These are phyloP conservation scores for Terrapene triunguis DNA, from an alignment of 2,113 vertebrate species.

Conservation along the genomic window DNA sequence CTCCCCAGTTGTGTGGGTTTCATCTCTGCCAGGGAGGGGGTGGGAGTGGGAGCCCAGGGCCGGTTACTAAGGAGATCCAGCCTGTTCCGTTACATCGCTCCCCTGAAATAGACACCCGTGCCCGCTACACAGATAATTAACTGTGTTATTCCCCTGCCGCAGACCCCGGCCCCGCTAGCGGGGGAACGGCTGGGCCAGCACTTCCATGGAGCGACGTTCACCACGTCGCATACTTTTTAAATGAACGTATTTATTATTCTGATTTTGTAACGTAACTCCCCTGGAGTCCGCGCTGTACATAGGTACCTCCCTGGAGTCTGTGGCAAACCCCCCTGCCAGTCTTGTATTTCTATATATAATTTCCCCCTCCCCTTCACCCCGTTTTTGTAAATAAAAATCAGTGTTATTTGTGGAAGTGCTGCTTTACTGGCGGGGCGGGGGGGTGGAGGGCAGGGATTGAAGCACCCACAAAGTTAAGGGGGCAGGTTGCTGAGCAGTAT, in stretches of 20 bases:
- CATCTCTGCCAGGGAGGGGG: background rate
- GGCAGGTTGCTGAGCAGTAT: too few species aligned
- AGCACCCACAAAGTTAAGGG: background rate
- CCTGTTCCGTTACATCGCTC: background rate
- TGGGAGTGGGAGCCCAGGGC: background rate
- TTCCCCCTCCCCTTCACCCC: background rate
- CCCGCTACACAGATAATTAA: background rate
- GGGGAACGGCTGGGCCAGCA: background rate
- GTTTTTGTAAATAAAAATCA: background rate
- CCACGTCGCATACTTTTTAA: background rate
- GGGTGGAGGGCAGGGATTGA: background rate
- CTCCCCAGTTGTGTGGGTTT: too few species aligned
- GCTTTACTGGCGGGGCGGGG: background rate
- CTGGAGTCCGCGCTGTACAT: background rate
- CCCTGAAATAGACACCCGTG: background rate
- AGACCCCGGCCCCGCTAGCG: too few species aligned
- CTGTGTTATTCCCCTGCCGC: background rate
- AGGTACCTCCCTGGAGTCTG: background rate
- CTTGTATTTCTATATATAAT: background rate
- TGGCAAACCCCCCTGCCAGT: background rate
- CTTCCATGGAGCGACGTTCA: background rate
- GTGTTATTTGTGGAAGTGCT: background rate
- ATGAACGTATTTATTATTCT: conserved; percentile 16
- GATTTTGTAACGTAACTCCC: background rate
- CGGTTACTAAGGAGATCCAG: background rate